Conservation (phyloP, 1,140 invertebrate genomes). For the Littorina saxatilis region DNA sequence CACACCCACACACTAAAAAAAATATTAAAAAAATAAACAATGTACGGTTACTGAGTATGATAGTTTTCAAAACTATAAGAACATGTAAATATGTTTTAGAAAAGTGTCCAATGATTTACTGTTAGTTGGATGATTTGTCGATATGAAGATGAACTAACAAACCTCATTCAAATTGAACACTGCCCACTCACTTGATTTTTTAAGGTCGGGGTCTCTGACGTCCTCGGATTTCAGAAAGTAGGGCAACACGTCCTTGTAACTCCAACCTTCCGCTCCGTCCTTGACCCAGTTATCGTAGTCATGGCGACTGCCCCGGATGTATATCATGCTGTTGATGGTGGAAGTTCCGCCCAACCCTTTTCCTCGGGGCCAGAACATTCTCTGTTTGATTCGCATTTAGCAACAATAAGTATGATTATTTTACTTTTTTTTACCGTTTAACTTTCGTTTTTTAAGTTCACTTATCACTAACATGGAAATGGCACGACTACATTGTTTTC, state of each 20-base stretch:
- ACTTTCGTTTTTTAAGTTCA: background rate
- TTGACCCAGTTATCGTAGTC: conserved; percentile 95
- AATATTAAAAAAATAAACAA: too few species aligned
- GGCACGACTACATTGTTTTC: too few species aligned
- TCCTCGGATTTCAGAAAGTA: conserved; percentile 90
- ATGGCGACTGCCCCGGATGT: conserved; percentile 85
- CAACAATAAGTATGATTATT: background rate
- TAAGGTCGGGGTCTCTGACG: conserved; percentile 33
- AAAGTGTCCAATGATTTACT: too few species aligned
- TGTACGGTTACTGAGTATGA: too few species aligned
- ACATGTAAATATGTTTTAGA: too few species aligned
- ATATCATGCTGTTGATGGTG: conserved; percentile 32
- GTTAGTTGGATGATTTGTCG: too few species aligned
- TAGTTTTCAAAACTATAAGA: too few species aligned
- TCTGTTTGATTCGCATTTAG: background rate
- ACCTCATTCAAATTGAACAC: too few species aligned
- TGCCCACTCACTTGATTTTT: conserved; percentile 13
- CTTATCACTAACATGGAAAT: too few species aligned
- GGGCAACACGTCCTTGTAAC: conserved; percentile 87
- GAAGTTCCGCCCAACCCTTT: conserved; percentile 37
- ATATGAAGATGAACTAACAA: too few species aligned
- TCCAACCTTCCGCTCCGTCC: conserved; percentile 93
- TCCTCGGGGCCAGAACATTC: conserved; percentile 35
- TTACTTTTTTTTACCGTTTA: background rate
- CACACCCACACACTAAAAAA: too few species aligned